Evolutionary conservation across 2,888 invertebrate species (phyloP).

Genomic region (Zaprionus obscuricornis): DNA sequence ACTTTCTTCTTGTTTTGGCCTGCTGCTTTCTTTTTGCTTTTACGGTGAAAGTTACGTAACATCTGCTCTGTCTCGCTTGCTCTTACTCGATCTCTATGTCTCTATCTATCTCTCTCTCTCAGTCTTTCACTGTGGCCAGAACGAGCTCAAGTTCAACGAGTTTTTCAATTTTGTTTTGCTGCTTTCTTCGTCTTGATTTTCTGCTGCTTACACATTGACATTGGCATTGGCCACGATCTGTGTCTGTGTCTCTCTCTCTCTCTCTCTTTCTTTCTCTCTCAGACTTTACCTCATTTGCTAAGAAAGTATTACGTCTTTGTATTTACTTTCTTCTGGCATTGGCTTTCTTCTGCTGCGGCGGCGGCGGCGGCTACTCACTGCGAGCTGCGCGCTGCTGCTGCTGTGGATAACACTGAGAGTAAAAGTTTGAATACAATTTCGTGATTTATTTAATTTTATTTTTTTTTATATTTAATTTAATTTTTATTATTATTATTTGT

Average conservation of each 20-base stretch:
- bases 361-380: no score
- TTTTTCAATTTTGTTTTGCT: constrained; percentile 59
- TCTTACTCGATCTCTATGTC: constrained; percentile 2
- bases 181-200: constrained; percentile 75
- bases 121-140: constrained; percentile 48
- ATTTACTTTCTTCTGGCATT: constrained; percentile 51
- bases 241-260: constrained; percentile 10
- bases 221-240: constrained; percentile 30
- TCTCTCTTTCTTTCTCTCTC: not conserved
- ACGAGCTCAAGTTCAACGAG: constrained; percentile 70
- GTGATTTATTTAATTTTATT: not conserved
- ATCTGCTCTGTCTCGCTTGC: constrained; percentile 26
- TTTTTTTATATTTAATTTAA: not conserved
- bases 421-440: constrained; percentile 46
- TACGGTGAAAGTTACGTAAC: constrained; percentile 82
- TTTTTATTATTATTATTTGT: not conserved
- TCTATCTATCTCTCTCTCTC: constrained; percentile 1
- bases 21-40: constrained; percentile 45
- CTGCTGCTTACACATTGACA: constrained; percentile 48
- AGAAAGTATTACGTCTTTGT: constrained; percentile 67
- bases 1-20: constrained; percentile 63
- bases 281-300: constrained; percentile 22
- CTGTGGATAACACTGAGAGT: constrained; percentile 34
- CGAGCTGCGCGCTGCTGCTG: not conserved
- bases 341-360: constrained; percentile 1